phyloP scores from a whole-genome alignment of 2,888 invertebrate species.

The Ormyrus nitidulus region DNA sequence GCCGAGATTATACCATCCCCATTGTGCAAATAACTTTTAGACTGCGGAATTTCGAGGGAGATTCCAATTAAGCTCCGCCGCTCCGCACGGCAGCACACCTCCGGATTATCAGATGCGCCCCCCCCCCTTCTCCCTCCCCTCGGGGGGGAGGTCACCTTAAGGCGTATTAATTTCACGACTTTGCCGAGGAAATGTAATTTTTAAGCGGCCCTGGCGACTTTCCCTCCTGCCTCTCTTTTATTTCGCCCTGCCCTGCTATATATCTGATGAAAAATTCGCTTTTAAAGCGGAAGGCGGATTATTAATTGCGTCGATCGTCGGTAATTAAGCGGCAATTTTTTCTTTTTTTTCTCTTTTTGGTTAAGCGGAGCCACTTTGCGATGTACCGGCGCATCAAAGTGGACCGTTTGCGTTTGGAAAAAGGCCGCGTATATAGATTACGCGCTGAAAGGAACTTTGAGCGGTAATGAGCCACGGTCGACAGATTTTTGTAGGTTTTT shows the following conservation, averaged over 20 bases:
- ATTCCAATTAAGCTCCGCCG: constrained; percentile 55
- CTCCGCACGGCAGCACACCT: constrained; percentile 12
- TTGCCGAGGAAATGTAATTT: constrained; percentile 46
- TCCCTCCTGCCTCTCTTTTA: not conserved
- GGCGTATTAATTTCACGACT: constrained; percentile 55
- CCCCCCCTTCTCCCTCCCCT: not conserved
- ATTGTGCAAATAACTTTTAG: constrained; percentile 62
- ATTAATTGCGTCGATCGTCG: no score
- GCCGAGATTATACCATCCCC: constrained; percentile 57
- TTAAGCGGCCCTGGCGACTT: constrained; percentile 15
- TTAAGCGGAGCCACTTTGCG: no score
- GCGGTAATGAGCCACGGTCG: no score
- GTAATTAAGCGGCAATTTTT: no score
- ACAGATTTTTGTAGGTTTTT: no score
- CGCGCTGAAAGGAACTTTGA: no score
- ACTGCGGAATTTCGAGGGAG: constrained; percentile 55
- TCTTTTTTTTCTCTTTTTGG: no score
- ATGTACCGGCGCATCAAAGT: no score
- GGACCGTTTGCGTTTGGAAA: no score
- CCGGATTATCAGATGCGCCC: constrained; percentile 50
- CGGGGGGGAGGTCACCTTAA: constrained; percentile 40
- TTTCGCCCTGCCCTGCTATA: constrained; percentile 13
- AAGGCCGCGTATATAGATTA: no score
- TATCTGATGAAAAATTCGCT: constrained; percentile 51
- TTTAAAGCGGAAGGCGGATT: not conserved